Base-by-base conservation (phyloP, 2,797 vertebrate species). In the Okamejei kenojei region DNA sequence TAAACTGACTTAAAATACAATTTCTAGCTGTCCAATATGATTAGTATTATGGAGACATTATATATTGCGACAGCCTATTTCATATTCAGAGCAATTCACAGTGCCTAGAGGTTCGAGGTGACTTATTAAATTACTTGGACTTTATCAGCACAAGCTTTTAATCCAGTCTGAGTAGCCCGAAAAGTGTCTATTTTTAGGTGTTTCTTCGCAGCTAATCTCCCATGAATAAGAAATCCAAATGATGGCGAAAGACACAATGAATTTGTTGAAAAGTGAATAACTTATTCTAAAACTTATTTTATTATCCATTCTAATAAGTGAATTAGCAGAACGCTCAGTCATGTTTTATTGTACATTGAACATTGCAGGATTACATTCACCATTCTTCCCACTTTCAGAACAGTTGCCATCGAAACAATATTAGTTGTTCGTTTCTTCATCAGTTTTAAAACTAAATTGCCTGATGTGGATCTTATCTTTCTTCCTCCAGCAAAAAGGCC, bases 101-200 rank as follows among this genome's bases (percentile, higher is more conserved):
- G 35, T 92, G 90, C 90, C 90, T 92, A 17, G 71, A 92, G 90
- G 90, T 73, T 92, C 90, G 58, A 76, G 90, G 54, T 92, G 71
- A 58, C 90, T 92, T 92, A 92, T 92, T 92, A 71, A 92, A 92
- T 76, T 92, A 92, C 90, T 26, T 29, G 35, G 71, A 76, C 71
- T 92, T 92, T 92, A 92, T 76, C 90, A 92, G 71, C 90, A 45
- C 90, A 76, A 76, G 71, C 90, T 92, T 74, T 92, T 92, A 92
- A 92, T 92, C 90, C 23, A 92, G 71, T 76, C 38, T 29, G 71
- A 92, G 68, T 19, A 76, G 32, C 65, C 71, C 38, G 45, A 76
- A 92, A 92, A 76, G 1, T 92, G 65, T 7, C 71, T 92, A 92
- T 92, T 76, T 76, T 92, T 76, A 92, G 38, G 23, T 74, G 54